Conservation (phyloP, 37 sponge, comb jelly and placozoan species). For the Sycon ciliatum region DNA sequence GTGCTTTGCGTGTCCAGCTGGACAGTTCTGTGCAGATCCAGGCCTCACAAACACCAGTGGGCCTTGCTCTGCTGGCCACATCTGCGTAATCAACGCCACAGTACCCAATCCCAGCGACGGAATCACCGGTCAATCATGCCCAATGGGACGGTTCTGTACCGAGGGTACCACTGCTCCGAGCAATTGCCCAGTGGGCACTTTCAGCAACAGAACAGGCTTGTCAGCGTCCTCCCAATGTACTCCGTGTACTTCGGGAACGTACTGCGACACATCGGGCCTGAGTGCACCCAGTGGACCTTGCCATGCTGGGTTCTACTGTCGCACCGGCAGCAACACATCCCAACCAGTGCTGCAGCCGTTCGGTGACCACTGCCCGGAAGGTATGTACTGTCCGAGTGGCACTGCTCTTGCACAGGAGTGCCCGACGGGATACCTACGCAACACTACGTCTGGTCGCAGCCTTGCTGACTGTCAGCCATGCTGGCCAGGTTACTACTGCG, state of each 20-base stretch:
- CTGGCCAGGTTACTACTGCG: constrained; percentile 9
- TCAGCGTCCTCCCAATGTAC: constrained; percentile 15
- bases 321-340: not conserved
- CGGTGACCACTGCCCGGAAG: not conserved
- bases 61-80: not conserved
- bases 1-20: not conserved
- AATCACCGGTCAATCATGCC: constrained; percentile 28
- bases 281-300: constrained; percentile 14
- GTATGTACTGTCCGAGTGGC: not conserved
- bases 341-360: not conserved
- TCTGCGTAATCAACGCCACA: constrained; percentile 13
- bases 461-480: not conserved
- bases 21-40: not conserved
- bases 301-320: constrained; percentile 32
- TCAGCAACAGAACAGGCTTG: constrained; percentile 12
- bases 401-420: not conserved
- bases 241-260: constrained; percentile 28
- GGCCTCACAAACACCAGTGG: not conserved
- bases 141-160: constrained; percentile 25
- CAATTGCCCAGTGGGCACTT: constrained; percentile 29
- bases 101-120: constrained; percentile 27
- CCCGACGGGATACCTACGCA: not conserved
- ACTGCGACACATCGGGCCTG: constrained; percentile 27
- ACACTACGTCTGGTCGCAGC: not conserved
- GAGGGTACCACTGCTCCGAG: not conserved